Evolutionary conservation across 2,888 invertebrate genomes (phyloP), one percentile per base, ranked within the genome.

Genomic region (Apeira syringaria): DNA sequence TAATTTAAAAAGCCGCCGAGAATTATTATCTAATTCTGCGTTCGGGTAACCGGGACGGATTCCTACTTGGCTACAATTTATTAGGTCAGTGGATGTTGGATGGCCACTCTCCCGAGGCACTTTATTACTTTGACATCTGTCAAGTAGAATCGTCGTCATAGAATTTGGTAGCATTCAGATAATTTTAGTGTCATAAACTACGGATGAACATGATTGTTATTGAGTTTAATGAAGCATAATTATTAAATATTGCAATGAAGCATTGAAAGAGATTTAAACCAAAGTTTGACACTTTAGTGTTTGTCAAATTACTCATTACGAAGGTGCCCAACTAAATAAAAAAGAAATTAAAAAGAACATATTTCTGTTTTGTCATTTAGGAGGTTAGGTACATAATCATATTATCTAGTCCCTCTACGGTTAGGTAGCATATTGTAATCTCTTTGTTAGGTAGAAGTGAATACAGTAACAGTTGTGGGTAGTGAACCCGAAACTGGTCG

Each of bases 11-110:
- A 59, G 25, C 61, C 59, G 40, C 53, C 42, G 59, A 55, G 61
- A 66, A 68, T 69, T 66, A 68, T 68, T 61, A 68, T 68, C 62
- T 68, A 72, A 74, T 74, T 72, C 39, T 25, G 9, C 48, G 25
- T 26, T n/a, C 13, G 27, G 35, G 27, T 17, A 11, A 22, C 31
- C 24, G 35, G 27, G 27, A 26, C 18, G 27, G 11, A 10, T 7
- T 8, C 26, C 35, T 6, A 3, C 24, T 9, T 15, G 10, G 22
- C 17, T 28, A 27, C 33, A 10, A 26, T 31, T 35, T 30, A 30
- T 30, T 22, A 20, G 15, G 13, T 9, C 26, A 1, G 17, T 26
- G 11, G 41, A 34, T 26, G 53, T 56, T 53, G 52, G 42, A 50
- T 49, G 53, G 40, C 47, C 57, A 50, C 38, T 56, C 58, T 47